Percentiles rank a stretch among this genome's conserved stretches.
These are phyloP conservation scores for Phalacrocorax carbo DNA, from an alignment of 2,113 vertebrate genomes.

Conservation along the genomic window DNA sequence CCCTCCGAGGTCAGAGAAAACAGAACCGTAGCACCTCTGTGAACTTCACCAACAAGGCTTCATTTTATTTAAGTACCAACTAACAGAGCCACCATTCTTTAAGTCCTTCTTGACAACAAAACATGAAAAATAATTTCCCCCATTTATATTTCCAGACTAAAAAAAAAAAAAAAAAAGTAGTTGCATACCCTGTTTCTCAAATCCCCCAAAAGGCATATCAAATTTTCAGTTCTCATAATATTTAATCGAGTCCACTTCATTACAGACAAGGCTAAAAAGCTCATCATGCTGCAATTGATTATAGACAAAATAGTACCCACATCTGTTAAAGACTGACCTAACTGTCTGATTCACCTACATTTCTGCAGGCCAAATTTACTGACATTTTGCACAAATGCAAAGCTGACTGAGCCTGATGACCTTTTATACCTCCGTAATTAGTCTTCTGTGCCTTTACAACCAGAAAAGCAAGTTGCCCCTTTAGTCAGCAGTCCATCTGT, in stretches of 20 bases:
- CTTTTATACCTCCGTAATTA: neutral
- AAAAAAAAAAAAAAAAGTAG: neutral
- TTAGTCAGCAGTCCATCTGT: neutral
- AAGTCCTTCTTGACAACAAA: neutral
- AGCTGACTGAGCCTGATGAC: slow-evolving; percentile 11
- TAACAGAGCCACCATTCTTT: slow-evolving; percentile 4
- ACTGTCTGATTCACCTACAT: neutral
- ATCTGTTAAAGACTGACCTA: neutral
- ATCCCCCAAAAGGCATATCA: neutral
- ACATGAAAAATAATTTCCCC: neutral
- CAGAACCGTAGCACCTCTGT: neutral
- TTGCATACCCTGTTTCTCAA: neutral
- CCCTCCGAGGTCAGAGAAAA: neutral
- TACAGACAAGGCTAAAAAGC: neutral
- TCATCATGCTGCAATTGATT: neutral
- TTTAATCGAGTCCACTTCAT: neutral
- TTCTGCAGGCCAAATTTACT: slow-evolving; percentile 22
- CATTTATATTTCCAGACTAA: neutral
- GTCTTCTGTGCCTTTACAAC: neutral
- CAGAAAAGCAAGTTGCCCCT: neutral
- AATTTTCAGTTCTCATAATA: slow-evolving; percentile 8
- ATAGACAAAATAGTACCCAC: neutral
- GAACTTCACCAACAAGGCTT: slow-evolving; percentile 9
- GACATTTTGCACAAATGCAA: slow-evolving; percentile 28
- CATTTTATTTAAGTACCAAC: neutral